A percentile compares a stretch with the other conserved stretches of the same genome.
Evolutionary conservation across 1,140 invertebrate species (phyloP).

Genomic region (Colletes gigas): DNA sequence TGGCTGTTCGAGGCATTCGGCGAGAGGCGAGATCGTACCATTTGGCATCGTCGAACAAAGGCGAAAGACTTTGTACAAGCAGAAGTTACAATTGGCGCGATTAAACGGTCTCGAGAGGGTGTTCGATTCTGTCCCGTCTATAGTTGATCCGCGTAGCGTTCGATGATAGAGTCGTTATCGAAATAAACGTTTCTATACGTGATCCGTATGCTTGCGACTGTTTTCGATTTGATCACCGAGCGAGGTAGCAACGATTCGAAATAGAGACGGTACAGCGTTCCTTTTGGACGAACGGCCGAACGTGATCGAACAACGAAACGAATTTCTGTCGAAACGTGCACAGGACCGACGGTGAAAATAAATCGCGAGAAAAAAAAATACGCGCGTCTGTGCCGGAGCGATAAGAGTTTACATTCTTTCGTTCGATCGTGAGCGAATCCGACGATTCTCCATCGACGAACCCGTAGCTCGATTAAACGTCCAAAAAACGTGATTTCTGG

Average conservation of each 20-base stretch:
- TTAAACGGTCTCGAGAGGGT: no score
- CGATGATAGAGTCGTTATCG: no score
- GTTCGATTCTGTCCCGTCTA: no score
- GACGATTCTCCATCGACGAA: background rate
- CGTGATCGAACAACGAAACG: slow-evolving; percentile 13
- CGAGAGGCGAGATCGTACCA: no score
- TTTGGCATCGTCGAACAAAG: no score
- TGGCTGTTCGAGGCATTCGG: no score
- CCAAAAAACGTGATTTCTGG: slow-evolving; percentile 6
- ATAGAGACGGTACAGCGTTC: background rate
- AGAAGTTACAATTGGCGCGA: no score
- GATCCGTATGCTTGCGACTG: background rate
- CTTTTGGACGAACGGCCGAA: slow-evolving; percentile 10
- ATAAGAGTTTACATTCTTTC: slow-evolving; percentile 22
- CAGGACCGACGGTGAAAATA: background rate
- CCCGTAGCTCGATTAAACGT: background rate
- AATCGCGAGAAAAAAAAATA: background rate
- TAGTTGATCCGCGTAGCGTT: no score
- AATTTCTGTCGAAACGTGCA: background rate
- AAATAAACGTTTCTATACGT: no score
- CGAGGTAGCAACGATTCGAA: background rate
- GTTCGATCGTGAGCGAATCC: slow-evolving; percentile 10
- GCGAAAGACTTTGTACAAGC: no score
- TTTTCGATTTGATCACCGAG: background rate
- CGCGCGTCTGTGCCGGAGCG: background rate